Base-by-base conservation (phyloP, 2,888 invertebrate species). In the Zaprionus bogoriensis region DNA sequence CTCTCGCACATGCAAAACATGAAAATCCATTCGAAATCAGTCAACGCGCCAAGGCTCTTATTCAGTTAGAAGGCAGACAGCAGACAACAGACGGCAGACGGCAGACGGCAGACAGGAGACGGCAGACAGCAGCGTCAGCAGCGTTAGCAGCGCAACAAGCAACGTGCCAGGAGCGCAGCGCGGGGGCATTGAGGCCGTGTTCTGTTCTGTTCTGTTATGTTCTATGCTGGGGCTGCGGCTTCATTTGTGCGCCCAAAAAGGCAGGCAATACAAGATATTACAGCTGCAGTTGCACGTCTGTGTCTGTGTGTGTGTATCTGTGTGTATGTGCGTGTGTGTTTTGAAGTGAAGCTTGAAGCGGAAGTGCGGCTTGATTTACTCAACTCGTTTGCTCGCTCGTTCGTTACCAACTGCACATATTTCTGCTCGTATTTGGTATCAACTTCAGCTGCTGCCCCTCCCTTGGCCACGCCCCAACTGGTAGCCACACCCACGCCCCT, bases 1-100 rank as follows among this genome's bases (percentile, higher is more conserved):
- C 41, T 60, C 67, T 52, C 67, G 36, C 68, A 62, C 62, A 77
- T 64, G 73, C 68, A 74, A 71, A 80, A 77, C 84, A 69, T 72
- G 67, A 77, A 80, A 83, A 77, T 83, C 87, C 84, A 86, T 86
- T 81, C 67, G 80, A 68, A 86, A 83, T 86, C 86, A 81, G 81
- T 83, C 81, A 83, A 77, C 80, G 86, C 77, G 80, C 77, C 74
- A 71, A 83, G 80, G 77, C 86, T 74, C 70, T 76, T 80, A 81
- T 76, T 85, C 86, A 85, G 87, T 86, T 86, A 76, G 86, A 86
- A 63, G 58, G 57, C 68, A 60, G 54, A 30, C 55, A 59, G 41
- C 48, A 60, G 54, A 60, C 59, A 57, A 30, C 48, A 58, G 22
- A 19, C 64, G 44, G 17, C 44, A 20, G 47, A 30, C 27, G 25